Base-by-base conservation (phyloP, 2,888 invertebrate species). In the Scaptomyza caliginosa region DNA sequence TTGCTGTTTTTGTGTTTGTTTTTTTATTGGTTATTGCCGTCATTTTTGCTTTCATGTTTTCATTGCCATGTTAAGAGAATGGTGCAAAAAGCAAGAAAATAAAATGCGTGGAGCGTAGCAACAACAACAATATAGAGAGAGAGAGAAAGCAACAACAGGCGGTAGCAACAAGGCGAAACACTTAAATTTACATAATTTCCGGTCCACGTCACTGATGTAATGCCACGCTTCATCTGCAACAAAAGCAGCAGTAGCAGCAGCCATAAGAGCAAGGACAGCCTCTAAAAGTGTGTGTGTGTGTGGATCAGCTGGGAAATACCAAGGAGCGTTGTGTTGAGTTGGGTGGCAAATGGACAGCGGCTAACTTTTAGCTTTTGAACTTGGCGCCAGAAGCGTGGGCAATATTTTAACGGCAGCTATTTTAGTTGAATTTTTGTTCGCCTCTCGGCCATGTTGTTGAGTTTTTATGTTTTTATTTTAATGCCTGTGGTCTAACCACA, bases 111-210 rank as follows among this genome's bases (percentile, higher is more conserved):
- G 51, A n/a, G 62, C 59, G 48, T 52, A 39, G 48, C 40, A 59
- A 21, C 51, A 45, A 45, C 32, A 54, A 23, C 49, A 19, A 11
- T 21, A 38, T n/a, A 23, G 34, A 36, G n/a, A 30, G 30, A 11
- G 6, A 10, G 8, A 32, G 36, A n/a, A 34, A 24, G n/a, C 13
- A 8, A 34, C 40, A 34, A 34, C 17, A 39, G 23, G 11, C 46
- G 32, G 34, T 48, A 56, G 67, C 72, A 74, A 60, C 74, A 77
- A 77, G 64, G 55, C 62, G 67, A 86, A 86, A 88, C 84, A 85
- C 87, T 85, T 85, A 86, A 86, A 85, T 85, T 85, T 85, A 88
- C 84, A 85, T 85, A 88, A 85, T 85, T 88, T 85, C 84, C 87
- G 85, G 77, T 88, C 79, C 75, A 85, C 88, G 79, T 88, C 88